A percentile compares a stretch with the other conserved stretches of the same genome.
Conservation (phyloP, 2,888 invertebrate genomes). For the Trachelus iudaicus region DNA sequence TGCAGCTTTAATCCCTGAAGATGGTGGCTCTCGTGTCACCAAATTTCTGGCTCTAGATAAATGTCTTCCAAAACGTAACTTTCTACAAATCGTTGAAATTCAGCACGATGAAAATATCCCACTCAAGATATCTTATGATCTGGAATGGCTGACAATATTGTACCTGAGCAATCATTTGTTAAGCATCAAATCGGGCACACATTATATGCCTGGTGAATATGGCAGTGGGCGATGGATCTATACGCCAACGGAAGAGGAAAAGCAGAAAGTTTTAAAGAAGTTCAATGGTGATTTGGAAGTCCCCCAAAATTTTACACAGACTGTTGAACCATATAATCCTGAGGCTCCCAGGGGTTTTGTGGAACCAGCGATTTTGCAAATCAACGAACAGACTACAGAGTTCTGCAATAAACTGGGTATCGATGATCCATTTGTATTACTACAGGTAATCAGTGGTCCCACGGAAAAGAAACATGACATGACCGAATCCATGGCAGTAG, state of each 20-base stretch:
- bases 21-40: conserved; percentile 69
- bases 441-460: conserved; percentile 53
- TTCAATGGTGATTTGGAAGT: conserved; percentile 77
- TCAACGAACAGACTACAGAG: conserved; percentile 77
- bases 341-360: conserved; percentile 45
- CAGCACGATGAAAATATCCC: conserved; percentile 70
- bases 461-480: conserved; percentile 4
- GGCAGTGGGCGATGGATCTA: conserved; percentile 77
- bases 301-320: conserved; percentile 82
- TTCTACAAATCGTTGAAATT: conserved; percentile 85
- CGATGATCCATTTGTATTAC: conserved; percentile 82
- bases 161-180: conserved; percentile 89
- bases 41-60: conserved; percentile 97
- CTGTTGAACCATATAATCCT: conserved; percentile 74
- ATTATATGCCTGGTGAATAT: conserved; percentile 87
- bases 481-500: conserved; percentile 14
- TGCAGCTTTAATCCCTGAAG: conserved; percentile 81
- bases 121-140: conserved; percentile 77
- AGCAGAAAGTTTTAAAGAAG: conserved; percentile 71
- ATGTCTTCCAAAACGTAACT: conserved; percentile 89
- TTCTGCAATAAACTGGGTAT: conserved; percentile 79
- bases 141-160: conserved; percentile 94
- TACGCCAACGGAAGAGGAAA: conserved; percentile 80
- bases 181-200: conserved; percentile 75
- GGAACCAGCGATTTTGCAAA: conserved; percentile 59